A percentile compares a stretch with the other conserved stretches of the same genome.
Conservation (phyloP, 2,797 vertebrate species). For the Podarcis lilfordi region DNA sequence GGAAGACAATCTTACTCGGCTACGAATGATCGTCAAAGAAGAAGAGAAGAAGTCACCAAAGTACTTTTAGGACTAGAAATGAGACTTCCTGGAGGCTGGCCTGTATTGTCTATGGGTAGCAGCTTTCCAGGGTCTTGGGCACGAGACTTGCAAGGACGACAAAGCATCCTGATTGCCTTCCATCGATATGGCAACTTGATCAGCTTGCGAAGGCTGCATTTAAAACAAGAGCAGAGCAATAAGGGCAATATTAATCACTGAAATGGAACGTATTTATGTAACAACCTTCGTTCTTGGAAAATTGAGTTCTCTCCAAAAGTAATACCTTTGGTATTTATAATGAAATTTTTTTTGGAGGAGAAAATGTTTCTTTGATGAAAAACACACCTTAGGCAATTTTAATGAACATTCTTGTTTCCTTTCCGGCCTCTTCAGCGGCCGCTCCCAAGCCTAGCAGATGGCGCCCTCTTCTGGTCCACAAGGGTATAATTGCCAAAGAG, state of each 20-base stretch:
- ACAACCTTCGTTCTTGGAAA: neutral
- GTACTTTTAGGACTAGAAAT: too few species aligned
- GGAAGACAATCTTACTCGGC: too few species aligned
- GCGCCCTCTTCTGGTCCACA: slow-evolving; percentile 53
- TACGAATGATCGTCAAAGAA: too few species aligned
- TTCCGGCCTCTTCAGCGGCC: neutral
- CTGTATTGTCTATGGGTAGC: too few species aligned
- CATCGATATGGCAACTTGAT: neutral
- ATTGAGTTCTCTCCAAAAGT: neutral
- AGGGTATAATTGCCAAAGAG: neutral
- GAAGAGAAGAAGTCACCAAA: too few species aligned
- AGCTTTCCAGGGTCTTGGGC: too few species aligned
- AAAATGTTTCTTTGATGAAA: slow-evolving; percentile 14
- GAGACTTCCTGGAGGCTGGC: too few species aligned
- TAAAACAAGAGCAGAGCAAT: neutral
- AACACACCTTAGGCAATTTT: neutral
- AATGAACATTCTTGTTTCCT: neutral
- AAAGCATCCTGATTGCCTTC: too few species aligned
- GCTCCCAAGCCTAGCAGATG: neutral
- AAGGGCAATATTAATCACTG: neutral
- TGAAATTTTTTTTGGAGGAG: neutral
- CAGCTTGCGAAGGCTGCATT: neutral
- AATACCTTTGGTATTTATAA: slow-evolving; percentile 1
- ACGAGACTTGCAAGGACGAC: too few species aligned
- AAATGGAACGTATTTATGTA: neutral